Evolutionary conservation across 1,140 invertebrate species (phyloP).

Genomic region (Drosophila takahashii): DNA sequence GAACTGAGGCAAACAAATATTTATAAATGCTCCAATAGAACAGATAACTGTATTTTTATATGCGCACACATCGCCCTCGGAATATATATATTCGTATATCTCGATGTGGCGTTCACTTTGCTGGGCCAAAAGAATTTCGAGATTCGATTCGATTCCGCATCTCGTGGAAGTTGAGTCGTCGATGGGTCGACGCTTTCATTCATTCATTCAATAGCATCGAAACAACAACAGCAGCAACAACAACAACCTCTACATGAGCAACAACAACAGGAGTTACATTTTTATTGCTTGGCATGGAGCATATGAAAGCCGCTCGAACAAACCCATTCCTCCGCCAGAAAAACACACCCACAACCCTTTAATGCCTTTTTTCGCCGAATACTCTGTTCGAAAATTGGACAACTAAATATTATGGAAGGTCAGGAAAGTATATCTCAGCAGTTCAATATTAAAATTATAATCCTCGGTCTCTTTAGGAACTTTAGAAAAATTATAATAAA

Average conservation of each 20-base stretch:
- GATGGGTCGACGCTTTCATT: conserved; percentile 75
- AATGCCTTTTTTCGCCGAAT: conserved; percentile 30
- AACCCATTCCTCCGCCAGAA: conserved; percentile 23
- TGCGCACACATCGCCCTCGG: conserved; percentile 39
- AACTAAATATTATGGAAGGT: background rate
- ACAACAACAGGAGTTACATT: conserved; percentile 68
- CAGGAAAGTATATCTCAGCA: background rate
- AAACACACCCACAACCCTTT: conserved; percentile 40
- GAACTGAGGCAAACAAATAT: conserved; percentile 77
- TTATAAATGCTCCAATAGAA: conserved; percentile 82
- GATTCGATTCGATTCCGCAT: conserved; percentile 78
- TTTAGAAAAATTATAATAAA: too few species aligned
- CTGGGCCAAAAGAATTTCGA: conserved; percentile 51
- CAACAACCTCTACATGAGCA: conserved; percentile 25
- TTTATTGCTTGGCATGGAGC: conserved; percentile 80
- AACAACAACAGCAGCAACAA: conserved; percentile 9
- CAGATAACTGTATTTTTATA: conserved; percentile 81
- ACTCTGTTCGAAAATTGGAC: conserved; percentile 5
- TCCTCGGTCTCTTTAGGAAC: too few species aligned
- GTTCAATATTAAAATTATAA: too few species aligned
- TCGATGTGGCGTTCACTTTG: conserved; percentile 55
- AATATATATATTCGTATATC: conserved; percentile 15
- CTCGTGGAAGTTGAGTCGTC: conserved; percentile 62
- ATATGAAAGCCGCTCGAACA: conserved; percentile 70
- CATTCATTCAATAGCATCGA: conserved; percentile 60